phyloP scores from a whole-genome alignment of 2,797 vertebrate species.

The Austrolebias charrua region DNA sequence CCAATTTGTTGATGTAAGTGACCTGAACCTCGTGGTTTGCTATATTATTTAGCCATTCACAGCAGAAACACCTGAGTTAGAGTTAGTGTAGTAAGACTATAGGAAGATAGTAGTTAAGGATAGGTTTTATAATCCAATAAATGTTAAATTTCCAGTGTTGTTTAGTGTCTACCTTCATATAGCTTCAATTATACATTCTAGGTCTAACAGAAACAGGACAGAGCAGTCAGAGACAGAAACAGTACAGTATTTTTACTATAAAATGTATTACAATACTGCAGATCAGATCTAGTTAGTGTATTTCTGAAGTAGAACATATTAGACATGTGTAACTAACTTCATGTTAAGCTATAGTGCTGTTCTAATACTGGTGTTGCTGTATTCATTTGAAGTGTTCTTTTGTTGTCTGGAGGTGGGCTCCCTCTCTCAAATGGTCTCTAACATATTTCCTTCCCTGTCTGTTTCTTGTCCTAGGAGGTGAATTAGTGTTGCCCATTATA shows the following conservation, averaged over 20 bases:
- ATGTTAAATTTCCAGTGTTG: slow-evolving; percentile 67
- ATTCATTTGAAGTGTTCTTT: slow-evolving; percentile 63
- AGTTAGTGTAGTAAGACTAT: slow-evolving; percentile 43
- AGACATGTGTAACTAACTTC: slow-evolving; percentile 74
- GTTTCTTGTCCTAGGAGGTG: slow-evolving; percentile 91
- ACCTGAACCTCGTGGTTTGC: slow-evolving; percentile 98
- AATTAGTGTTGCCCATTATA: slow-evolving; percentile 96
- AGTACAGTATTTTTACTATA: slow-evolving; percentile 57
- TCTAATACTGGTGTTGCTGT: slow-evolving; percentile 78
- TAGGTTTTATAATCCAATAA: slow-evolving; percentile 63
- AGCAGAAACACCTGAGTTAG: slow-evolving; percentile 65
- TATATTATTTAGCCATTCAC: slow-evolving; percentile 89
- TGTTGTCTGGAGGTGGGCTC: slow-evolving; percentile 46
- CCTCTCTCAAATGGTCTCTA: slow-evolving; percentile 57
- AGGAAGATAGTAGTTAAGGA: slow-evolving; percentile 56
- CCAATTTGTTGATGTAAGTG: slow-evolving; percentile 99
- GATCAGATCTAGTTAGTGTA: slow-evolving; percentile 55
- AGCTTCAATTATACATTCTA: slow-evolving; percentile 61
- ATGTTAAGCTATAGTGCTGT: slow-evolving; percentile 76
- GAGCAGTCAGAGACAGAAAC: slow-evolving; percentile 51
- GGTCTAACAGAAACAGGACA: slow-evolving; percentile 48
- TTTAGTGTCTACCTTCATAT: slow-evolving; percentile 58
- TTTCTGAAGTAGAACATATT: slow-evolving; percentile 73
- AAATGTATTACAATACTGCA: slow-evolving; percentile 49
- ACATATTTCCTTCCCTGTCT: slow-evolving; percentile 74